Percentiles rank a stretch among this genome's conserved stretches.
Conservation (phyloP, 2,888 invertebrate genomes). For the Pyrochroa serraticornis region DNA sequence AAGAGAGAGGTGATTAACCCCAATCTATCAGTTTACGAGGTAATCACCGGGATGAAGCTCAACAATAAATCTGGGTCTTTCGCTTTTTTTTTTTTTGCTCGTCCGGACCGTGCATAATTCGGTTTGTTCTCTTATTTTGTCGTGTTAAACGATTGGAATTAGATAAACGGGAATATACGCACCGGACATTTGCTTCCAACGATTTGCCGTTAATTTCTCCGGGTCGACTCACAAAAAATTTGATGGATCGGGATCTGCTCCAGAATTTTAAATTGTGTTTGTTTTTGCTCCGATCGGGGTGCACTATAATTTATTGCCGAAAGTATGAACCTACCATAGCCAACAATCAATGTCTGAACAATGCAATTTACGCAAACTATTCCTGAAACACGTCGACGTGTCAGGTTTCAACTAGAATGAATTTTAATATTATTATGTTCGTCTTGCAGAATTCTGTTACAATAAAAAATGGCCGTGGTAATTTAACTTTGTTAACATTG, state of each 20-base stretch:
- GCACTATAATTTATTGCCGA: too few relatives aligned
- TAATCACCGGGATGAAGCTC: conserved; percentile 39
- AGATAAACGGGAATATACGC: not conserved
- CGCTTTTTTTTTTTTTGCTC: too few relatives aligned
- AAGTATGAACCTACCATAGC: too few relatives aligned
- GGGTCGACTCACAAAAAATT: not conserved
- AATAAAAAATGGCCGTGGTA: too few relatives aligned
- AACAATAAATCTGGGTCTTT: conserved; percentile 38
- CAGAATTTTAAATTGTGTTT: conserved; percentile 7
- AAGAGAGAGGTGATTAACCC: conserved; percentile 43
- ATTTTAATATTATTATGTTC: too few relatives aligned
- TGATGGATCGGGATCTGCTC: not conserved
- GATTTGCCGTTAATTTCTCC: conserved; percentile 8
- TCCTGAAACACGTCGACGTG: too few relatives aligned
- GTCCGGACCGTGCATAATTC: conserved; percentile 18
- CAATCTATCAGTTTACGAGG: conserved; percentile 44
- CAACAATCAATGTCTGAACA: too few relatives aligned
- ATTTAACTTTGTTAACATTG: too few relatives aligned
- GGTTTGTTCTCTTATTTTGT: conserved; percentile 16
- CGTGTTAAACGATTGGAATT: not conserved
- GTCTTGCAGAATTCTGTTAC: too few relatives aligned
- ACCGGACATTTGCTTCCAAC: not conserved
- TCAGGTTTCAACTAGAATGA: too few relatives aligned
- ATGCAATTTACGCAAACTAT: too few relatives aligned
- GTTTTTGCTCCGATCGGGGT: not conserved